Base-by-base conservation (phyloP, 1,140 invertebrate species). In the Batillaria attramentaria region DNA sequence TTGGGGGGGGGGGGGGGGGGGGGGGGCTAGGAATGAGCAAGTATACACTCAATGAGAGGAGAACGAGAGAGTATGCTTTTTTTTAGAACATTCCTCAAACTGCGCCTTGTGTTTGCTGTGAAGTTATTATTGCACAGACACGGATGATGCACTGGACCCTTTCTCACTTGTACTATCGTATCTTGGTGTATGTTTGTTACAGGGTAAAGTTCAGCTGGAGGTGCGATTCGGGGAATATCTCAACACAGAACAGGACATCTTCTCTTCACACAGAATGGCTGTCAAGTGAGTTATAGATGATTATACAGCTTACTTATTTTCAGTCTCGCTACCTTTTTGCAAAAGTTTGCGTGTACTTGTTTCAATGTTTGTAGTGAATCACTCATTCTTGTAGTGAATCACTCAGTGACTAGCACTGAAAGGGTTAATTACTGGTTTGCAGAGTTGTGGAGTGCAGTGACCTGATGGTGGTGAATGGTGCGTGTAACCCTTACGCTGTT, bases 401-500 rank as follows among this genome's bases (percentile, higher is more conserved):
- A 8, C 8, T 33, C 16, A 20, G 8, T 20, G 6, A 13, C n/a
- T 62, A 62, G n/a, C 60, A n/a, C 6, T 62, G 60, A 31, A 16
- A 31, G 60, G 13, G 8, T 8, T 62, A 33, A 33, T 79, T 43
- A 79, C 77, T 35, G 62, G 13, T 78, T 43, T 91, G 80, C 84
- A 93, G 94, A 81, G 93, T 97, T 62, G 92, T 95, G 80, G 96
- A 97, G 91, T 97, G 96, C 91, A 94, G 94, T 85, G 96, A 97
- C 91, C 92, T 98, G 87, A 95, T 96, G 75, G 94, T 96, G 79
- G 96, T 95, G 88, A 96, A 97, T 92, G 95, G 96, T 87, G 94
- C 94, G 85, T 98, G 96, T 93, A 96, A 98, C 93, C 96, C 96
- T 3, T 97, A 95, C 90, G 95, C 95, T 80, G 93, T 94, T 78